These are phyloP conservation scores for Zhuqinia jingwanae DNA, from an alignment of 2,888 invertebrate species.

Conservation along the genomic window DNA sequence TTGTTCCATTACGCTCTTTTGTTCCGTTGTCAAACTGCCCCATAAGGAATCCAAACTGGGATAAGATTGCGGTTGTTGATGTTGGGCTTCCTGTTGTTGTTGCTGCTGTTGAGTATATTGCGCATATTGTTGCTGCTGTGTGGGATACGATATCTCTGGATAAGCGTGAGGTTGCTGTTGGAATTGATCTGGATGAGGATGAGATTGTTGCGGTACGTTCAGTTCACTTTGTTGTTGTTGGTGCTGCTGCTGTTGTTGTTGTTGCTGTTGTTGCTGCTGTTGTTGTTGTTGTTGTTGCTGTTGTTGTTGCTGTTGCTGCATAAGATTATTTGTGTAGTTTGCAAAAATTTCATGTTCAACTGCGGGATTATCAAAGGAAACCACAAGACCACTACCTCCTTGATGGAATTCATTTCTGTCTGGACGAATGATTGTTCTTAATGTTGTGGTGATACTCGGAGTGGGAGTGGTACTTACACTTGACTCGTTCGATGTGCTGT, in stretches of 20 bases:
- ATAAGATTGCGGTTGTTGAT: constrained; percentile 79
- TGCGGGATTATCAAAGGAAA: constrained; percentile 76
- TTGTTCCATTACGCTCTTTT: constrained; percentile 63
- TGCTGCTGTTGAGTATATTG: constrained; percentile 36
- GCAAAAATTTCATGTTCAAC: constrained; percentile 62
- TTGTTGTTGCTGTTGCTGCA: constrained; percentile 76
- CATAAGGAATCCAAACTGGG: constrained; percentile 66
- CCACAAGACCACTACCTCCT: constrained; percentile 67
- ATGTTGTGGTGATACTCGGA: constrained; percentile 22
- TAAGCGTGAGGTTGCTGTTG: constrained; percentile 59
- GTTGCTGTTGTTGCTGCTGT: constrained; percentile 74
- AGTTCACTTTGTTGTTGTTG: constrained; percentile 56
- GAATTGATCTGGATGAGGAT: constrained; percentile 39
- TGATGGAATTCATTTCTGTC: constrained; percentile 86
- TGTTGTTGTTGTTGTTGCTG: constrained; percentile 79
- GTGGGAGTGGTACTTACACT: constrained; percentile 19
- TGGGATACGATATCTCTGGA: constrained; percentile 40
- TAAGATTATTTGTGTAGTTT: constrained; percentile 51
- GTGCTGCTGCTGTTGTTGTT: constrained; percentile 72
- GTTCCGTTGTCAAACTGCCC: constrained; percentile 68
- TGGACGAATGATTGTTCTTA: constrained; percentile 88
- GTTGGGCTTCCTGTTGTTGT: constrained; percentile 55
- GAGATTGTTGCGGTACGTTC: constrained; percentile 20
- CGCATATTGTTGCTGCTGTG: constrained; percentile 8
- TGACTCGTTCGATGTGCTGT: constrained; percentile 33